Evolutionary conservation across 2,113 vertebrate genomes (phyloP).

Genomic region (Petromus typicus): DNA sequence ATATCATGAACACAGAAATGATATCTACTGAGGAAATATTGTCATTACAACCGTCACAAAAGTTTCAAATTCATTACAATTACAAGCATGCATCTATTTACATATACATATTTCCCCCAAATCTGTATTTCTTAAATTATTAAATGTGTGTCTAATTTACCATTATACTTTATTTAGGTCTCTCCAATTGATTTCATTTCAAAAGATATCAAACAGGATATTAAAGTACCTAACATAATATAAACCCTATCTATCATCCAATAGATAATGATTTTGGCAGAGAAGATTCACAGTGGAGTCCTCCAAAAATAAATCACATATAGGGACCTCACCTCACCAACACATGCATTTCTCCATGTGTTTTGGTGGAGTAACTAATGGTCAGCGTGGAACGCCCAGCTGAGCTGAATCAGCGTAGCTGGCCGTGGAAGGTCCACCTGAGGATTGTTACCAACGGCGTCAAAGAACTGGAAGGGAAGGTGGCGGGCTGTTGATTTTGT

Average conservation of each 20-base stretch:
- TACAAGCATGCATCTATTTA: not conserved
- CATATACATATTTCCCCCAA: not conserved
- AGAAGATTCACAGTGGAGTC: not conserved
- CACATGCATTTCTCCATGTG: not conserved
- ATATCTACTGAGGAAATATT: not conserved
- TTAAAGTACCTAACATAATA: not conserved
- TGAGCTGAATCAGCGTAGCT: no score
- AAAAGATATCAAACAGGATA: not conserved
- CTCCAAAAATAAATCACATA: not conserved
- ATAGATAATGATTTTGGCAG: not conserved
- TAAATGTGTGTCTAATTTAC: not conserved
- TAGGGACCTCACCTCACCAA: accelerated
- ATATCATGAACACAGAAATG: not conserved
- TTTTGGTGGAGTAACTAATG: no score
- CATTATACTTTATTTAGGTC: not conserved
- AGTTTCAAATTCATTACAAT: not conserved
- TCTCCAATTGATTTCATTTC: not conserved
- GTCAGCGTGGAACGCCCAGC: no score
- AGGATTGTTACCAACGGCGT: no score
- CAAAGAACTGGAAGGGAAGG: no score
- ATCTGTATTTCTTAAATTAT: not conserved
- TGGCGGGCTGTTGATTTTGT: no score
- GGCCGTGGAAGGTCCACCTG: no score
- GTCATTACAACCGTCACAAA: not conserved
- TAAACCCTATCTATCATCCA: not conserved